phyloP scores from a whole-genome alignment of 2,113 vertebrate species.

The Channa argus region DNA sequence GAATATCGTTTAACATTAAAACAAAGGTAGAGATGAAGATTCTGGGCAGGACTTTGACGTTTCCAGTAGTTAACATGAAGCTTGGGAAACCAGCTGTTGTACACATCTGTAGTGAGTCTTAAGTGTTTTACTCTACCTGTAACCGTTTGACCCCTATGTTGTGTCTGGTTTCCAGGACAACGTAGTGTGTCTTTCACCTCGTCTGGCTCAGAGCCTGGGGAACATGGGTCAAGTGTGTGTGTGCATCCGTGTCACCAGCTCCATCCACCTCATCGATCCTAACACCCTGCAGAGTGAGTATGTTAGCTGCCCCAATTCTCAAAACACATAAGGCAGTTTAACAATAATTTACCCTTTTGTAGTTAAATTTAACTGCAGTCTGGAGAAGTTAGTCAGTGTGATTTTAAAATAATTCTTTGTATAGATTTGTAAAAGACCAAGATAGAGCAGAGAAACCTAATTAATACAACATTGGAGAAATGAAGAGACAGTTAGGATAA shows the following conservation, averaged over 20 bases:
- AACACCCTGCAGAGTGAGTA: constrained; percentile 93
- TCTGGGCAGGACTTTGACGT: background rate
- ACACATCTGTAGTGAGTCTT: background rate
- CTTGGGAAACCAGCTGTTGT: background rate
- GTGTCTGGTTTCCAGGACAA: constrained; percentile 88
- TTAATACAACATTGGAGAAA: too few relatives aligned
- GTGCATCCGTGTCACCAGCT: constrained; percentile 91
- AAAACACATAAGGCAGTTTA: background rate
- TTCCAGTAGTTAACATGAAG: background rate
- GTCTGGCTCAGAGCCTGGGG: constrained; percentile 93
- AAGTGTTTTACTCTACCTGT: background rate
- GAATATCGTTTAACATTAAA: background rate
- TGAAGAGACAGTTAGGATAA: background rate
- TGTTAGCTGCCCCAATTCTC: background rate
- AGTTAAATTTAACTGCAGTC: background rate
- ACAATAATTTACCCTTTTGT: background rate
- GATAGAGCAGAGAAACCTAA: background rate
- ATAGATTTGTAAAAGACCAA: background rate
- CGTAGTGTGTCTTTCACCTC: constrained; percentile 94
- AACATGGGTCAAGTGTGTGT: constrained; percentile 98
- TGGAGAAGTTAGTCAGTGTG: background rate
- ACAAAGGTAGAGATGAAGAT: background rate
- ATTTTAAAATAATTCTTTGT: background rate
- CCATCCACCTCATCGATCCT: constrained; percentile 95
- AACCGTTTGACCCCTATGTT: constrained; percentile 2